Evolutionary conservation across 2,888 invertebrate genomes (phyloP).

Genomic region (Crepidodera aurea): DNA sequence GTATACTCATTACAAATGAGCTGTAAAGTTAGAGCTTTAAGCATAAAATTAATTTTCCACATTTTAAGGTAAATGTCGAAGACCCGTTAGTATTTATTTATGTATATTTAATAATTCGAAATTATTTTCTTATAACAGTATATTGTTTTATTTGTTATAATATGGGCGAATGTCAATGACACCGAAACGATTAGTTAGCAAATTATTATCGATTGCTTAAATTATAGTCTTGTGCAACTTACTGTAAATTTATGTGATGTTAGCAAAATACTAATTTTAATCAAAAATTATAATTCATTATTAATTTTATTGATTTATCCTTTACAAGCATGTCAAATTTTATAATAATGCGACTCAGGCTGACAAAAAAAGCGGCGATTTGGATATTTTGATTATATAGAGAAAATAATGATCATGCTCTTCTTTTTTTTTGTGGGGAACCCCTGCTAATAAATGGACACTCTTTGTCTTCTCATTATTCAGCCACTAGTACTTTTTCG

Average conservation of each 20-base stretch:
- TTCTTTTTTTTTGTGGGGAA: too few relatives aligned
- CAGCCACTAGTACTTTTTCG: too few relatives aligned
- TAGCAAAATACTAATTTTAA: constrained; percentile 17
- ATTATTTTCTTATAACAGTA: background rate
- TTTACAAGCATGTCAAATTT: background rate
- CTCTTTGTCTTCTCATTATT: too few relatives aligned
- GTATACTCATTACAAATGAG: too few relatives aligned
- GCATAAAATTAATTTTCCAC: too few relatives aligned
- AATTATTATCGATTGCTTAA: constrained; percentile 24
- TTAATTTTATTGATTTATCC: constrained; percentile 5
- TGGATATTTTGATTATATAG: too few relatives aligned
- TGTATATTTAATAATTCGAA: background rate
- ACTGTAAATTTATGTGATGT: constrained; percentile 7
- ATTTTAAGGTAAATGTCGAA: too few relatives aligned
- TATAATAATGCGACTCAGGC: background rate
- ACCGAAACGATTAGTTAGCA: constrained; percentile 11
- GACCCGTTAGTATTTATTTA: too few relatives aligned
- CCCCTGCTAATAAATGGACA: too few relatives aligned
- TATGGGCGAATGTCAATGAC: constrained; percentile 22
- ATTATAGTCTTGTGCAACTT: constrained; percentile 18
- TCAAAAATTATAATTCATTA: background rate
- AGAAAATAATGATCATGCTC: too few relatives aligned
- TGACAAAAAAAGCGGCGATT: background rate
- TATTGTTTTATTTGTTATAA: constrained; percentile 8
- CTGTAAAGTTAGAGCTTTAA: too few relatives aligned